Conservation (phyloP, 35 echinoderm and acorn worm species). For the Heliocidaris erythrogramma region DNA sequence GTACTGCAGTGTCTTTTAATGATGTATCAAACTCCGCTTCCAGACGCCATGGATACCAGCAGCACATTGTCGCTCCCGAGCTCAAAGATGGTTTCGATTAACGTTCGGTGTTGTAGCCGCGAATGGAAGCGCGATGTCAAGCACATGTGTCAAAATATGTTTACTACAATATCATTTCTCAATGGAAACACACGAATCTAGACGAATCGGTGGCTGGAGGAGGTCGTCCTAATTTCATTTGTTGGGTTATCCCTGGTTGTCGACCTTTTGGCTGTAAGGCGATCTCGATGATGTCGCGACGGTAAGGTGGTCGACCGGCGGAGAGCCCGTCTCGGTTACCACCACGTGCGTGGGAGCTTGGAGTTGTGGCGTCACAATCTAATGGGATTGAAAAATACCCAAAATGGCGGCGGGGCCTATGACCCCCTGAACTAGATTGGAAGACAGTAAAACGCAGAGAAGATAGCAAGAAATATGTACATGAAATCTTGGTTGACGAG, state of each 20-base stretch:
- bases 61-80: background rate
- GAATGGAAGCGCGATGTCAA: background rate
- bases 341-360: background rate
- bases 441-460: background rate
- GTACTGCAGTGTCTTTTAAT: background rate
- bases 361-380: slow-evolving; percentile 18
- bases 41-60: slow-evolving; percentile 27
- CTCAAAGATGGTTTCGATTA: background rate
- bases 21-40: background rate
- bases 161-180: slow-evolving; percentile 36
- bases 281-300: slow-evolving; percentile 24
- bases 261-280: slow-evolving; percentile 18
- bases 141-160: slow-evolving; percentile 27
- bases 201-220: background rate
- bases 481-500: background rate
- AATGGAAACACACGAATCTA: background rate
- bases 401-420: background rate
- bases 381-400: background rate
- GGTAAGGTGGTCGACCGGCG: slow-evolving; percentile 17
- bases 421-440: background rate
- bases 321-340: slow-evolving; percentile 16
- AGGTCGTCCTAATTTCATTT: background rate
- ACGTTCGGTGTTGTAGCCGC: background rate
- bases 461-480: background rate
- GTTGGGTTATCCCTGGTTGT: slow-evolving; percentile 22